Evolutionary conservation across 1,140 invertebrate species (phyloP).

Genomic region (Bombus superbus): DNA sequence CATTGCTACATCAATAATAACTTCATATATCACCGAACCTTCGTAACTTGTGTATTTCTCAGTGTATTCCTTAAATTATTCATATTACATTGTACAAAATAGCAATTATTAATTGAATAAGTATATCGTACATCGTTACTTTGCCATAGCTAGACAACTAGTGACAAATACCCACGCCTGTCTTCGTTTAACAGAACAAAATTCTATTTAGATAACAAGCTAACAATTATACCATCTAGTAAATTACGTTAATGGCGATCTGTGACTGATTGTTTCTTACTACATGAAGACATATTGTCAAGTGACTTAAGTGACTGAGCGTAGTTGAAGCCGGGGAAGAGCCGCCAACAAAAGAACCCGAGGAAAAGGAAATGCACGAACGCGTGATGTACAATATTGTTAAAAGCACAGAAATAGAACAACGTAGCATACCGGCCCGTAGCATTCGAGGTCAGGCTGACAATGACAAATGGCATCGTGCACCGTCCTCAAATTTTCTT

Average conservation of each 20-base stretch:
- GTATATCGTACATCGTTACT: no score
- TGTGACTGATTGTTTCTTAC: conserved; percentile 49
- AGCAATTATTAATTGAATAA: no score
- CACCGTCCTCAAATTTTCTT: conserved; percentile 76
- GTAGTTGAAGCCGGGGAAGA: conserved; percentile 64
- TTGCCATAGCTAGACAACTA: no score
- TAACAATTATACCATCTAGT: conserved; percentile 37
- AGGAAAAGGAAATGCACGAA: conserved; percentile 66
- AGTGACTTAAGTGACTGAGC: conserved; percentile 68
- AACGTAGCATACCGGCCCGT: conserved; percentile 62
- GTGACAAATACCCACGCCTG: neutral
- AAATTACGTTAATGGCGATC: conserved; percentile 36
- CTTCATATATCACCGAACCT: neutral
- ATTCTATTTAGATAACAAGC: neutral
- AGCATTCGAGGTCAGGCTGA: conserved; percentile 74
- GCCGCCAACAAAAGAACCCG: conserved; percentile 58
- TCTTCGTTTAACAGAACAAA: conserved; percentile 11
- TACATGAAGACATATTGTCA: conserved; percentile 73
- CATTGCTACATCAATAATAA: no score
- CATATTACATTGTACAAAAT: no score
- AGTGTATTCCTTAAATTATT: neutral
- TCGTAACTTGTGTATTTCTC: no score
- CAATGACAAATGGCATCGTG: conserved; percentile 77
- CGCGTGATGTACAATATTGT: conserved; percentile 76
- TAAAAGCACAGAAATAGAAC: conserved; percentile 78